These are phyloP conservation scores for Brachypalpus laphriformis DNA, from an alignment of 2,888 invertebrate genomes.

Conservation along the genomic window DNA sequence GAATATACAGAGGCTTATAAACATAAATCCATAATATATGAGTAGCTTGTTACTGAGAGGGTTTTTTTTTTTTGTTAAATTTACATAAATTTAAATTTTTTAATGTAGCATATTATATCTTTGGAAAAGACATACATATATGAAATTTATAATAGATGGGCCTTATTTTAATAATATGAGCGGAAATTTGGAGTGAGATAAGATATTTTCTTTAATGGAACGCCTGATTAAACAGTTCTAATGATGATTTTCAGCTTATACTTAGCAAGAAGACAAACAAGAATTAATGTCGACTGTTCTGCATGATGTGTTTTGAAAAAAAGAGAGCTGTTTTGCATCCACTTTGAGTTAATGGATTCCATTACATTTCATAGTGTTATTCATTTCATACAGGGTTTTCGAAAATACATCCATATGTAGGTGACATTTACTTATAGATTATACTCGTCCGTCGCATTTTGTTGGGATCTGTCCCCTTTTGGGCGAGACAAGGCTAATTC, in stretches of 20 bases:
- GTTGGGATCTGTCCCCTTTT: too few species aligned
- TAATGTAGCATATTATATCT: constrained; percentile 12
- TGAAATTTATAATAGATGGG: background rate
- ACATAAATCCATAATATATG: constrained; percentile 57
- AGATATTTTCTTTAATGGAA: constrained; percentile 8
- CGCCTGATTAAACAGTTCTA: constrained; percentile 26
- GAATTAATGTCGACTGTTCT: background rate
- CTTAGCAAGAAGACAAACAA: background rate
- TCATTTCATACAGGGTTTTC: too few species aligned
- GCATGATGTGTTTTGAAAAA: background rate
- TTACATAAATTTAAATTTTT: constrained; percentile 53
- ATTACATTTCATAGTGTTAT: background rate
- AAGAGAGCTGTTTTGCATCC: background rate
- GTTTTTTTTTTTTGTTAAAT: constrained; percentile 18
- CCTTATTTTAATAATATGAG: constrained; percentile 3
- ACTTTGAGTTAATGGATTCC: background rate
- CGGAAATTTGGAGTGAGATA: constrained; percentile 10
- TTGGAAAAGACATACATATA: background rate
- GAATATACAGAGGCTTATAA: constrained; percentile 51
- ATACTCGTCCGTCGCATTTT: too few species aligned
- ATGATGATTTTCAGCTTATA: background rate
- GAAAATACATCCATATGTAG: too few species aligned
- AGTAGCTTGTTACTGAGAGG: constrained; percentile 40
- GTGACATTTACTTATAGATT: too few species aligned
- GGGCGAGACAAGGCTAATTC: too few species aligned